phyloP scores from a whole-genome alignment of 2,888 invertebrate species.

The Ganaspis brasiliensis region DNA sequence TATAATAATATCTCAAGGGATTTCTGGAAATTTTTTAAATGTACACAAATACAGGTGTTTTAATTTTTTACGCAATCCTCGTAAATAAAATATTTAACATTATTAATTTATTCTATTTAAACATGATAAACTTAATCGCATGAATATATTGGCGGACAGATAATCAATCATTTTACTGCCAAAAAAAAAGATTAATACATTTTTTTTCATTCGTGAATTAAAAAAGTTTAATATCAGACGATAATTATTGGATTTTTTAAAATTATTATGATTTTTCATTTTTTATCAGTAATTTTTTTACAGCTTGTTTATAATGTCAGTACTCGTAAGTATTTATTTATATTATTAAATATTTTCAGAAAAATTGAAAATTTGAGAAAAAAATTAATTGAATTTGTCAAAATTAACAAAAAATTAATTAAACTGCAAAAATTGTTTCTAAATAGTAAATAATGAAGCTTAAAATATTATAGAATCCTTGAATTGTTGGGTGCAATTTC shows the following conservation, averaged over 20 bases:
- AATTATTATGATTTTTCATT: neutral
- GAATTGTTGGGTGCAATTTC: neutral
- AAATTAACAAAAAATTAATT: neutral
- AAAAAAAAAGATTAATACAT: no score
- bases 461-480: neutral
- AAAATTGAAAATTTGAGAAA: neutral
- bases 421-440: no score
- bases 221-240: neutral
- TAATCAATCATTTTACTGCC: no score
- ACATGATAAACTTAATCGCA: neutral
- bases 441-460: neutral
- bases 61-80: neutral
- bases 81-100: neutral
- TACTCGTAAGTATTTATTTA: neutral
- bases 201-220: no score
- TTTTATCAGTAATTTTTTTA: neutral
- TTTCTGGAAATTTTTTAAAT: neutral
- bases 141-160: no score
- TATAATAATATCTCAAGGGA: neutral
- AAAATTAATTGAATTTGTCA: no score
- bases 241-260: no score
- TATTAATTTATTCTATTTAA: neutral
- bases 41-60: constrained; percentile 2
- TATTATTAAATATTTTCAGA: neutral
- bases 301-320: neutral